Evolutionary conservation across 2,888 invertebrate species (phyloP).

Genomic region (Sinhomidia bicolor): DNA sequence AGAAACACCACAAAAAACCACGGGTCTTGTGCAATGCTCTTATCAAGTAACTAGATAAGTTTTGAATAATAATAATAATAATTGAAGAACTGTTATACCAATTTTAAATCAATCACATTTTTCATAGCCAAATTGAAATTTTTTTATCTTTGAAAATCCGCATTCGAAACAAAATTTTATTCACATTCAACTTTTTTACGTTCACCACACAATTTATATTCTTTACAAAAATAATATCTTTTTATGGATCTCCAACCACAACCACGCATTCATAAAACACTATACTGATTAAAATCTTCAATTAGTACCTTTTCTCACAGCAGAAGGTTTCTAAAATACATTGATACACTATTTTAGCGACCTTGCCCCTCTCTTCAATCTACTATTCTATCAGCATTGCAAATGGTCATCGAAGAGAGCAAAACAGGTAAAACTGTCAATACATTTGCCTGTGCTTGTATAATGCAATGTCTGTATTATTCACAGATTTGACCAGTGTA

Average conservation of each 20-base stretch:
- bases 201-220: not conserved
- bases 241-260: not conserved
- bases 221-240: not conserved
- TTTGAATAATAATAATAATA: too few relatives aligned
- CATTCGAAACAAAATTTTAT: too few relatives aligned
- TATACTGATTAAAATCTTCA: conserved; percentile 16
- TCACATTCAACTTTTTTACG: too few relatives aligned
- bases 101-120: too few relatives aligned
- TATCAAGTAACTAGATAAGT: too few relatives aligned
- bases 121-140: too few relatives aligned
- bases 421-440: conserved; percentile 30
- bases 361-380: conserved; percentile 5
- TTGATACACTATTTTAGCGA: not conserved
- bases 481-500: not conserved
- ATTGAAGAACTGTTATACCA: too few relatives aligned
- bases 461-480: not conserved
- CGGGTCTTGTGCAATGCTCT: too few relatives aligned
- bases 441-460: not conserved
- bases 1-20: not conserved
- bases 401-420: not conserved
- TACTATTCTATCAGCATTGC: not conserved
- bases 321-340: not conserved
- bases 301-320: conserved; percentile 20
- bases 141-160: too few relatives aligned
- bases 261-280: conserved; percentile 24